Conservation (phyloP, 2,113 vertebrate species). For the Ochotona curzoniae region DNA sequence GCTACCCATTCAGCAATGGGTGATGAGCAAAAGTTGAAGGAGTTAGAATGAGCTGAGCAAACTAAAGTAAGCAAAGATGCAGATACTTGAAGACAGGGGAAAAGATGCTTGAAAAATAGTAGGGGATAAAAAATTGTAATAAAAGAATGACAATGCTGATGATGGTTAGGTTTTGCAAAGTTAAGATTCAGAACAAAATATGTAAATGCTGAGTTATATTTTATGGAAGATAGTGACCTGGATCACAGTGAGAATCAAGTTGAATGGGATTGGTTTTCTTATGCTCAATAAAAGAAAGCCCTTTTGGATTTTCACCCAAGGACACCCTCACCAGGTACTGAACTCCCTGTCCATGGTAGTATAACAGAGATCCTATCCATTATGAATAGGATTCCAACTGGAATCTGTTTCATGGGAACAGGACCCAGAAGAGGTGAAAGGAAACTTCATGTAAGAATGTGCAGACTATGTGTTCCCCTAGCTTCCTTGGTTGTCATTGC, state of each 20-base stretch:
- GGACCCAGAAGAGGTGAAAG: not conserved
- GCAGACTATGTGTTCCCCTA: not conserved
- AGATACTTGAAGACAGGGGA: not conserved
- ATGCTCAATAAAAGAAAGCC: not conserved
- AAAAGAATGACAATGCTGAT: too few relatives aligned
- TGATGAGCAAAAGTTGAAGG: not conserved
- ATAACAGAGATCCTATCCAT: not conserved
- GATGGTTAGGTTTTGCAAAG: not conserved
- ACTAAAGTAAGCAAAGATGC: not conserved
- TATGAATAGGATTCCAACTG: not conserved
- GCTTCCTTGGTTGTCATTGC: not conserved
- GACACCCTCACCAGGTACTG: not conserved
- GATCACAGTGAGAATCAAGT: not conserved
- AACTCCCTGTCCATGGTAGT: not conserved
- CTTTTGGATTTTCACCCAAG: not conserved
- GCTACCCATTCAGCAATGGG: not conserved
- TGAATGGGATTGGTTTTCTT: not conserved
- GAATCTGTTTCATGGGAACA: not conserved
- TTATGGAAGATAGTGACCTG: not conserved
- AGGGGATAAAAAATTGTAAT: too few relatives aligned
- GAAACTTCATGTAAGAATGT: not conserved
- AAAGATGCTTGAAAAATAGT: not conserved
- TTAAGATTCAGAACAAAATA: not conserved
- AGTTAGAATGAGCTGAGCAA: not conserved
- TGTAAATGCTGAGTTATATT: not conserved